These are phyloP conservation scores for Drosophila repletoides DNA, from an alignment of 1,140 invertebrate species.

Conservation along the genomic window DNA sequence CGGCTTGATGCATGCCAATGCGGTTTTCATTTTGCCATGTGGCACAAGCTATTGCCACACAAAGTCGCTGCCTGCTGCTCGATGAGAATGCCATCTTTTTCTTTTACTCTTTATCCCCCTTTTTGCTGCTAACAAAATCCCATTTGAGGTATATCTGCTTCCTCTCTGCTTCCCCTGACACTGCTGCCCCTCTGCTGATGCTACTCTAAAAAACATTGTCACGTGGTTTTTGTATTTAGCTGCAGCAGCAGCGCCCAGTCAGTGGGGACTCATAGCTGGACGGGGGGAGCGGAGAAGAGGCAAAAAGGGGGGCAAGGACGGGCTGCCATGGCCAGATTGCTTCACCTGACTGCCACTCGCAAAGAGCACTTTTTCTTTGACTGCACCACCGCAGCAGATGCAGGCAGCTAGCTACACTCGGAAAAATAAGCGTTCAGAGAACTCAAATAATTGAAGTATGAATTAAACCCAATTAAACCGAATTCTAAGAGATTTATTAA, in stretches of 20 bases:
- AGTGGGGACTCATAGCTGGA: neutral
- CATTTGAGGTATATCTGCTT: neutral
- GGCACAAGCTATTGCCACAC: constrained; percentile 31
- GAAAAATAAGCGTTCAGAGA: no score
- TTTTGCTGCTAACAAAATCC: constrained; percentile 2
- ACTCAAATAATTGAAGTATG: no score
- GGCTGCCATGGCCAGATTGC: constrained; percentile 38
- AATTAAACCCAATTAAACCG: no score
- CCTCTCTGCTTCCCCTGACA: neutral
- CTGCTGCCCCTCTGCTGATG: neutral
- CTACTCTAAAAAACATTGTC: constrained; percentile 64
- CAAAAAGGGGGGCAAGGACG: neutral
- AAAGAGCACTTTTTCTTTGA: constrained; percentile 35
- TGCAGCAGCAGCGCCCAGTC: constrained; percentile 47
- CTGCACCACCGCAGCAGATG: constrained; percentile 30
- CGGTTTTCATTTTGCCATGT: constrained; percentile 50
- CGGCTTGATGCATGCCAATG: constrained; percentile 56
- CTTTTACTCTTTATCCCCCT: neutral
- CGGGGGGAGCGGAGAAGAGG: neutral
- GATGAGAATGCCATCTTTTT: neutral
- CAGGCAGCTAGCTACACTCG: neutral
- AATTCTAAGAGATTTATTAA: no score
- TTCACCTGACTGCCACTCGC: constrained; percentile 26
- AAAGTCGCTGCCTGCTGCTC: constrained; percentile 34
- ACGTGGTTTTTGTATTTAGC: constrained; percentile 78